Evolutionary conservation across 2,888 invertebrate species (phyloP), one percentile per base, ranked within the genome.

Genomic region (Limenitis camilla): DNA sequence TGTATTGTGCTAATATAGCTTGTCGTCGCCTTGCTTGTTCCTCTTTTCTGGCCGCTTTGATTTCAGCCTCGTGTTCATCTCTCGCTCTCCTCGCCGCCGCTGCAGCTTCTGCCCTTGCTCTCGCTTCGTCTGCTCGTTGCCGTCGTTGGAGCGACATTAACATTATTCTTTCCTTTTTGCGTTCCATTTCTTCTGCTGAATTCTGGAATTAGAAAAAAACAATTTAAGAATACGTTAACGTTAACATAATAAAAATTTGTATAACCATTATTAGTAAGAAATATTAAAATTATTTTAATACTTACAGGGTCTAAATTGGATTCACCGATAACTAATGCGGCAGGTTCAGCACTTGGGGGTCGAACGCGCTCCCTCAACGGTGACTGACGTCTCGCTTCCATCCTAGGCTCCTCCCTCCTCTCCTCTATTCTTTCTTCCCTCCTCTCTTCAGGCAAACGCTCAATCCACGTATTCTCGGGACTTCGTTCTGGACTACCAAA

Each of bases 101-200:
- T 67, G 96, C 95, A 51, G 91, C 91, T 76, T 98, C 97, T 68
- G 96, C 95, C 35, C 92, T 90, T 61, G 93, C 92, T 59, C 95
- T 92, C 55, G 93, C 91, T 78, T 94, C 95, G 76, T 98, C 98
- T 66, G 95, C 96, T 62, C 96, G 94, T 75, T 96, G 96, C 64
- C 95, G 92, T 68, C 98, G 90, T 78, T 96, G 96, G 66, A 96
- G 85, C 8, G 97, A 97, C 69, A 95, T 88, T 77, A 96, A 82
- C 91, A 97, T 93, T 56, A 98, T 95, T 64, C 93, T 92, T 76
- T 97, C 96, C 74, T 97, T 97, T 74, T 94, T 97, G 58, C 92
- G 92, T 78, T 96, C 96, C 94, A 97, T 96, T 81, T 97, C 96
- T 64, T 96, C 94, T 50, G 95, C 91, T 6, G 93, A 91, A 69